Evolutionary conservation across 2,888 invertebrate genomes (phyloP).

Genomic region (Watsonalla cultraria): DNA sequence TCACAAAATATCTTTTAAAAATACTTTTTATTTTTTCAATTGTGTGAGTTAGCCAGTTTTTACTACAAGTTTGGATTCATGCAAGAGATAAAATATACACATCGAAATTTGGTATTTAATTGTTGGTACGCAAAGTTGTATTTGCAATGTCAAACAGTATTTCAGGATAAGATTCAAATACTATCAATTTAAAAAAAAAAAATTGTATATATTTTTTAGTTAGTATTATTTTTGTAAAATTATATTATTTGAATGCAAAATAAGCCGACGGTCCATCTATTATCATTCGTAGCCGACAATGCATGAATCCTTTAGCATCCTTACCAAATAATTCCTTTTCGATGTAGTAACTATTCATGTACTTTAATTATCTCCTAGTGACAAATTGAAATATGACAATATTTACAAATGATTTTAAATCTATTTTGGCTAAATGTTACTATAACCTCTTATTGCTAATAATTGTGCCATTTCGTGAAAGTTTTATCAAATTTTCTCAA

Average conservation of each 20-base stretch:
- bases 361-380: constrained; percentile 51
- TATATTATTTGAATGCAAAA: no score
- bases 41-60: constrained; percentile 41
- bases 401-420: constrained; percentile 67
- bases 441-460: constrained; percentile 63
- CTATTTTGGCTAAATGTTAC: constrained; percentile 77
- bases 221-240: no score
- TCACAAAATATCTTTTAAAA: constrained; percentile 74
- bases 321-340: no score
- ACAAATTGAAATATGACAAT: constrained; percentile 57
- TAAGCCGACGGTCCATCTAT: no score
- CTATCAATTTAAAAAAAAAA: no score
- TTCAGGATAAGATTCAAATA: no score
- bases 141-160: no score
- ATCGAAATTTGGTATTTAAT: background rate
- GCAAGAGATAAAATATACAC: constrained; percentile 12
- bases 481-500: constrained; percentile 24
- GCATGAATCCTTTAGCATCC: constrained; percentile 49
- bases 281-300: constrained; percentile 6
- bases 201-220: no score
- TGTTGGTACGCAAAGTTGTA: no score
- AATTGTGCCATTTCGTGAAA: constrained; percentile 69
- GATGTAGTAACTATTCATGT: constrained; percentile 40
- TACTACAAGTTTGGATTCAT: constrained; percentile 44
- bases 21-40: constrained; percentile 47